These are phyloP conservation scores for Brassicogethes aeneus DNA, from an alignment of 2,888 invertebrate species.

Conservation along the genomic window DNA sequence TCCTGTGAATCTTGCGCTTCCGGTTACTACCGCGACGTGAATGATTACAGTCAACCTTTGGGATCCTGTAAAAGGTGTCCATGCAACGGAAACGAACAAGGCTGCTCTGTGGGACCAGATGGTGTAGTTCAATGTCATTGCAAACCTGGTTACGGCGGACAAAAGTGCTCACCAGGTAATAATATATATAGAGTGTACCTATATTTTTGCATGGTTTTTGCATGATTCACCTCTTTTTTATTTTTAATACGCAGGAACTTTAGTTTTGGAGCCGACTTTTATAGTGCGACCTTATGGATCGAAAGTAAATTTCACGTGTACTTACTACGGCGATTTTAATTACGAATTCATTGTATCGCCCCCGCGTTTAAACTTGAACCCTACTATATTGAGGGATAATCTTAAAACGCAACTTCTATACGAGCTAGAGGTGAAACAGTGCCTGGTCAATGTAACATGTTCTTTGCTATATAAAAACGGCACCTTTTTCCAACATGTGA, in stretches of 20 bases:
- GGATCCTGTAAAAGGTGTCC: conserved; percentile 63
- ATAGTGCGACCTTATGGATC: conserved; percentile 29
- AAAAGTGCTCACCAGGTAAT: conserved; percentile 43
- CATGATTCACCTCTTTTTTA: not conserved
- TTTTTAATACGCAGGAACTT: no score
- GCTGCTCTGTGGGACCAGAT: conserved; percentile 50
- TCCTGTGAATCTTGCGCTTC: conserved; percentile 74
- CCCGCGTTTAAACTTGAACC: not conserved
- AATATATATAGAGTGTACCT: not conserved
- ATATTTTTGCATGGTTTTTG: not conserved
- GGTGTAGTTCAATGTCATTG: conserved; percentile 63
- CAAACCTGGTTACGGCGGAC: conserved; percentile 57
- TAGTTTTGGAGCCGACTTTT: not conserved
- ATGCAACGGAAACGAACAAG: conserved; percentile 65
- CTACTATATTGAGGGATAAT: not conserved
- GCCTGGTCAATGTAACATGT: not conserved
- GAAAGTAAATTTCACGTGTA: conserved; percentile 42
- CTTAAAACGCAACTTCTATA: not conserved
- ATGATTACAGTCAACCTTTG: conserved; percentile 42
- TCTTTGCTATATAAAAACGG: conserved; percentile 16
- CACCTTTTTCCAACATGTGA: conserved; percentile 30
- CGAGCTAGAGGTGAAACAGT: not conserved
- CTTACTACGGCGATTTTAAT: conserved; percentile 36
- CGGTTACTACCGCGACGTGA: conserved; percentile 62
- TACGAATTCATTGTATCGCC: conserved; percentile 1